Percentiles rank a stretch among this genome's conserved stretches.
These are phyloP conservation scores for Mycogona germanica DNA, from an alignment of 2,888 invertebrate species.

Conservation along the genomic window DNA sequence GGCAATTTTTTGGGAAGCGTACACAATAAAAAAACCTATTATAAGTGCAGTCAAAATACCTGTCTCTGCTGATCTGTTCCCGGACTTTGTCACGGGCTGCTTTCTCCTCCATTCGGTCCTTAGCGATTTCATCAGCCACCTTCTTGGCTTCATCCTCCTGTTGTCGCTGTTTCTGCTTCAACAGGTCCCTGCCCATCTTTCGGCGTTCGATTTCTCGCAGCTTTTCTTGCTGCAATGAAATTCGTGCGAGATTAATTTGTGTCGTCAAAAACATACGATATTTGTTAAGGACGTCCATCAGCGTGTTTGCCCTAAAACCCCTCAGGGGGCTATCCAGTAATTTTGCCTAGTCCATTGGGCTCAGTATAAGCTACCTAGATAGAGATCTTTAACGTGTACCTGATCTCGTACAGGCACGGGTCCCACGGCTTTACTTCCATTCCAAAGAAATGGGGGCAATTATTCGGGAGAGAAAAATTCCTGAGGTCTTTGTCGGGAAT, in stretches of 20 bases:
- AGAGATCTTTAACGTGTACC: too few species aligned
- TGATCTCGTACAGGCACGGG: too few species aligned
- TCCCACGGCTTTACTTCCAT: too few species aligned
- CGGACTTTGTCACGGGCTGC: constrained; percentile 61
- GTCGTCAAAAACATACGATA: background rate
- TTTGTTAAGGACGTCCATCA: constrained; percentile 32
- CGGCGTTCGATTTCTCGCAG: constrained; percentile 56
- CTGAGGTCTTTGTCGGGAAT: too few species aligned
- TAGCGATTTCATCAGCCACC: constrained; percentile 55
- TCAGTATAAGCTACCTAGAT: too few species aligned
- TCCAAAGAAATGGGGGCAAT: too few species aligned
- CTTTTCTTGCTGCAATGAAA: constrained; percentile 34
- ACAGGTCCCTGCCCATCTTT: constrained; percentile 55
- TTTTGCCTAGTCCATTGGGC: too few species aligned
- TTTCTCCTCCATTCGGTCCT: constrained; percentile 61
- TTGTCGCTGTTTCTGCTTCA: constrained; percentile 56
- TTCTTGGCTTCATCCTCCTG: constrained; percentile 61
- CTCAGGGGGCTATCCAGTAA: too few species aligned
- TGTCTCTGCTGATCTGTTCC: constrained; percentile 75
- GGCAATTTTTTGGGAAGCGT: too few species aligned
- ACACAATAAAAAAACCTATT: too few species aligned
- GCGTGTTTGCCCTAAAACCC: too few species aligned
- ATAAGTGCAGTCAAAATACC: constrained; percentile 39
- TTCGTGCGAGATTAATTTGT: constrained; percentile 3
- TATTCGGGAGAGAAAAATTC: too few species aligned